These are phyloP conservation scores for Myrmecobius fasciatus DNA, from an alignment of 2,113 vertebrate genomes.

Conservation along the genomic window DNA sequence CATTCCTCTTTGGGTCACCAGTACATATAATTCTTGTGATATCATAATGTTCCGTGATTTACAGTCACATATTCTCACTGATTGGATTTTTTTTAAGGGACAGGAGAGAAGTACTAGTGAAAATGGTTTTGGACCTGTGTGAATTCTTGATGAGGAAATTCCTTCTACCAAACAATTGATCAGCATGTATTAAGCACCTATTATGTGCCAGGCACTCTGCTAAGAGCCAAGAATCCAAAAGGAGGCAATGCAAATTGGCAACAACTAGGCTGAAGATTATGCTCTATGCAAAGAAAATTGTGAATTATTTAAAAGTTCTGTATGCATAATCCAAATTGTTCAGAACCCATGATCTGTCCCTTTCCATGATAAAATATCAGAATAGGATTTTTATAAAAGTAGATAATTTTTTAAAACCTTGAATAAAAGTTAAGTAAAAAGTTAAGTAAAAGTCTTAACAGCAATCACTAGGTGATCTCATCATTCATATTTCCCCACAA, in stretches of 20 bases:
- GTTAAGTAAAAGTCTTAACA: not conserved
- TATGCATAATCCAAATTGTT: not conserved
- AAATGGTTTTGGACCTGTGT: not conserved
- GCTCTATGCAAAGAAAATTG: not conserved
- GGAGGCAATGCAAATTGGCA: not conserved
- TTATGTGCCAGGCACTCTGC: not conserved
- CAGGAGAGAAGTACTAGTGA: not conserved
- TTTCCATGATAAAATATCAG: not conserved
- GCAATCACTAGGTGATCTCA: not conserved
- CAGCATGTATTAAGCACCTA: not conserved
- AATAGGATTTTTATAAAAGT: not conserved
- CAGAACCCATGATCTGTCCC: not conserved
- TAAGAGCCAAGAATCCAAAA: not conserved
- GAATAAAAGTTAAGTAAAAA: not conserved
- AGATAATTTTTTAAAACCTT: not conserved
- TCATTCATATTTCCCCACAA: too few relatives aligned
- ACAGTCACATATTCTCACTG: too few relatives aligned
- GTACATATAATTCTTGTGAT: too few relatives aligned
- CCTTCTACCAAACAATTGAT: not conserved
- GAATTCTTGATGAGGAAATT: not conserved
- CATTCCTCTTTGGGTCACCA: too few relatives aligned
- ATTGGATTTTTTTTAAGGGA: too few relatives aligned
- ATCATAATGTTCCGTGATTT: too few relatives aligned
- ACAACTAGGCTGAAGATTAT: not conserved
- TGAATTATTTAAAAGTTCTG: not conserved